Percentiles rank a stretch among this genome's conserved stretches.
Conservation (phyloP, 1,140 invertebrate genomes). For the Telenomus remus region DNA sequence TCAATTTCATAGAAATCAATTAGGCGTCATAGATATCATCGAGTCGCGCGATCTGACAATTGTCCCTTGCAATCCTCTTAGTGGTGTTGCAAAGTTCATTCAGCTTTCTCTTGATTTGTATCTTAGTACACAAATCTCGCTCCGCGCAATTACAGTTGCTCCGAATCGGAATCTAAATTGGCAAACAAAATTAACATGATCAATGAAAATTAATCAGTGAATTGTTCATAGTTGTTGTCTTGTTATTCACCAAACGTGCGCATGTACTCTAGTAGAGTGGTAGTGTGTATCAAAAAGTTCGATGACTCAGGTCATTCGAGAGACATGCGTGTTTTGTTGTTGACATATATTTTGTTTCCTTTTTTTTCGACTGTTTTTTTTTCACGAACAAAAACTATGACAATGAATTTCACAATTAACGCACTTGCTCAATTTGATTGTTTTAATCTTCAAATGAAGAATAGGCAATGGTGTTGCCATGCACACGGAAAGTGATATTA, state of each 20-base stretch:
- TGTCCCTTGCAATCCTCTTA: slow-evolving; percentile 9
- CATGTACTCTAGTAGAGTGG: not conserved
- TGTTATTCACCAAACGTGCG: not conserved
- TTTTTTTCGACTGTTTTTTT: slow-evolving; percentile 9
- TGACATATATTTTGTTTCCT: slow-evolving; percentile 22
- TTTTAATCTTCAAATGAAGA: too few species aligned
- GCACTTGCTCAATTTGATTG: not conserved
- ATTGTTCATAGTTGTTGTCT: not conserved
- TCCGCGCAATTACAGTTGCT: slow-evolving; percentile 2
- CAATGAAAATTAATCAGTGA: too few species aligned
- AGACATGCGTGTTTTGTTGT: slow-evolving; percentile 29
- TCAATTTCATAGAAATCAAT: slow-evolving; percentile 67
- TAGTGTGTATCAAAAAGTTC: slow-evolving; percentile 9
- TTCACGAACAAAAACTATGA: not conserved
- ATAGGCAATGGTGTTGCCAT: too few species aligned
- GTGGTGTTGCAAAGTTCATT: slow-evolving; percentile 44
- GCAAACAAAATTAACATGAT: not conserved
- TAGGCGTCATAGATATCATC: slow-evolving; percentile 30
- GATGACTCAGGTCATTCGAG: slow-evolving; percentile 18
- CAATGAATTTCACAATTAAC: not conserved
- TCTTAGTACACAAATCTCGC: slow-evolving; percentile 20
- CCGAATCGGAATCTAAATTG: not conserved
- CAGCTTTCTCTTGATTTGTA: slow-evolving; percentile 18
- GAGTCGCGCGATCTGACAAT: slow-evolving; percentile 20
- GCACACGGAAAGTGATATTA: too few species aligned